Percentiles rank a stretch among this genome's conserved stretches.
Conservation (phyloP, 2,888 invertebrate genomes). For the Lucinisca nassula region DNA sequence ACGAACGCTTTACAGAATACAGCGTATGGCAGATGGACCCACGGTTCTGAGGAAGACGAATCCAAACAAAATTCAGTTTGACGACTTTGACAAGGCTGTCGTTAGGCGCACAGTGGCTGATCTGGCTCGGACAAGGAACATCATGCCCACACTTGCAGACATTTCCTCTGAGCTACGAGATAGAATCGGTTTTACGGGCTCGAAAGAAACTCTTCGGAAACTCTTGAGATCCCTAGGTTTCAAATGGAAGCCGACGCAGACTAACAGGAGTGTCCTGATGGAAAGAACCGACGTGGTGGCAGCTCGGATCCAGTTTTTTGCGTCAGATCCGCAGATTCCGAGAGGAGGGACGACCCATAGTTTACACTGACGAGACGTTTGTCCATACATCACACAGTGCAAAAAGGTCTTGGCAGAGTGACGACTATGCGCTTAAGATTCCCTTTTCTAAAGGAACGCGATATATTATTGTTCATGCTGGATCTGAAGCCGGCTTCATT, state of each 20-base stretch:
- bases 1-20: too few relatives aligned
- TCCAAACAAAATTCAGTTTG: too few relatives aligned
- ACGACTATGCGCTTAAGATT: background rate
- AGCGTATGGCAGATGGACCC: too few relatives aligned
- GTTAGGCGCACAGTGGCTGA: background rate
- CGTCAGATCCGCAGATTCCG: background rate
- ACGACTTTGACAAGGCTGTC: background rate
- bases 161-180: background rate
- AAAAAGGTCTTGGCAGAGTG: background rate
- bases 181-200: background rate
- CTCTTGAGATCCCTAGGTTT: too few relatives aligned
- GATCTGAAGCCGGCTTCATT: conserved; percentile 17
- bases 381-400: conserved; percentile 4
- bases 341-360: conserved; percentile 13
- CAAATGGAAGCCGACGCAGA: too few relatives aligned
- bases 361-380: conserved; percentile 29
- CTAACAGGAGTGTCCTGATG: conserved; percentile 22
- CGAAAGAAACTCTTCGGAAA: background rate
- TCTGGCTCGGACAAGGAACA: background rate
- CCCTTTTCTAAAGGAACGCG: conserved; percentile 18
- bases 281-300: conserved; percentile 14
- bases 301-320: background rate
- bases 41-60: too few relatives aligned
- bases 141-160: background rate
- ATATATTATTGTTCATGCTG: conserved; percentile 36